Base-by-base conservation (phyloP, 2,113 vertebrate species). In the Vulpes ferrilata region DNA sequence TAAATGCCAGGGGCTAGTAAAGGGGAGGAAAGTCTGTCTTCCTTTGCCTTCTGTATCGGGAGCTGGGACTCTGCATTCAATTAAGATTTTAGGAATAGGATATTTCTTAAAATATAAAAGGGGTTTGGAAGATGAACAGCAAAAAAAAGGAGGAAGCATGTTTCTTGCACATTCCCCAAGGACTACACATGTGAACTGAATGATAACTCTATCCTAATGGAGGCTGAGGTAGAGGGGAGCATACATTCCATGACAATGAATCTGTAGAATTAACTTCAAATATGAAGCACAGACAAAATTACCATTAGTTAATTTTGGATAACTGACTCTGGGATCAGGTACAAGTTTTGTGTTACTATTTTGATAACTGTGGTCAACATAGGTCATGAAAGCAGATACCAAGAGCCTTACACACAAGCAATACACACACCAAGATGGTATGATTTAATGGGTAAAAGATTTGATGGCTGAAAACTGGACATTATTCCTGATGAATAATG, bases 241-340 rank as follows among this genome's bases (percentile, higher is more conserved):
- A 27, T 55, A 73, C 25, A 62, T 88, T 32, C 12, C 32, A 64
- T 6, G 30, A 62, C 59, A 78, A 93, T 83, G 11, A 88, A 76
- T 59, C 64, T 87, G n/a, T 73, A 92, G 55, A 64, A 92, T 92
- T 43, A 92, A 57, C 65, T 92, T 95, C 25, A 81, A 81, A 81
- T 81, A 81, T 55, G n/a, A n/a, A 71, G 17, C 12, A 32, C 10
- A 43, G 22, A 38, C 23, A 92, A 86, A 92, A 71, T 85, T 51
- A 62, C 20, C 25, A 19, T 79, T 55, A 62, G 62, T 62, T 80
- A 86, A 71, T 69, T 95, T 95, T 3, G 38, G 35, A 55, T 86
- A 35, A 59, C 20, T 30, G 19, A 86, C 13, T 71, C 60, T 53
- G 30, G 53, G 23, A 51, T 86, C 62, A 80, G 5, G 11, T 80